Evolutionary conservation across 2,888 invertebrate genomes (phyloP).

Genomic region (Eupithecia insigniata): DNA sequence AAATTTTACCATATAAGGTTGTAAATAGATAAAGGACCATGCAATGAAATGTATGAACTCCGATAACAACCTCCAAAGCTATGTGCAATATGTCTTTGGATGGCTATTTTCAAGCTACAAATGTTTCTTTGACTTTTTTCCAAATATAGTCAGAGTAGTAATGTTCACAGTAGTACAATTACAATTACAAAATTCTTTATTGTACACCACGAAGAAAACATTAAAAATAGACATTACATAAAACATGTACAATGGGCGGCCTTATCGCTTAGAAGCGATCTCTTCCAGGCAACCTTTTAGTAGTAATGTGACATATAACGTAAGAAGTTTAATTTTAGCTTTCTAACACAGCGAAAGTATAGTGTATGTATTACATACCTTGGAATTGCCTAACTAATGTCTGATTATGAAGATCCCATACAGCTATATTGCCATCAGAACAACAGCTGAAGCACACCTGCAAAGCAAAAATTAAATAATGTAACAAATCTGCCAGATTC

Average conservation of each 20-base stretch:
- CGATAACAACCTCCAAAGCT: not conserved
- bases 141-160: not conserved
- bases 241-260: too few species aligned
- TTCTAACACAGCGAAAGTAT: not conserved
- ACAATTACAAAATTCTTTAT: too few species aligned
- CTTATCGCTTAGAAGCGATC: too few species aligned
- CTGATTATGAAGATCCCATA: conserved; percentile 97
- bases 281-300: too few species aligned
- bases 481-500: not conserved
- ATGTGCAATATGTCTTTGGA: not conserved
- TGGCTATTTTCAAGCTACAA: not conserved
- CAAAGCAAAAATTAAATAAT: conserved; percentile 23
- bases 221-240: too few species aligned
- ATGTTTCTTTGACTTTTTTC: not conserved
- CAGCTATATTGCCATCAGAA: conserved; percentile 98
- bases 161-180: too few species aligned
- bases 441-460: conserved; percentile 98
- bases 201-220: too few species aligned
- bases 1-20: too few species aligned
- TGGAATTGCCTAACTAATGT: conserved; percentile 96
- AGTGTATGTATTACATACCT: conserved; percentile 70
- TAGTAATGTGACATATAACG: too few species aligned
- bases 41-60: not conserved
- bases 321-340: not conserved
- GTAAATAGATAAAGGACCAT: not conserved